Base-by-base conservation (phyloP, 2,888 invertebrate genomes). In the Taenaris catops region DNA sequence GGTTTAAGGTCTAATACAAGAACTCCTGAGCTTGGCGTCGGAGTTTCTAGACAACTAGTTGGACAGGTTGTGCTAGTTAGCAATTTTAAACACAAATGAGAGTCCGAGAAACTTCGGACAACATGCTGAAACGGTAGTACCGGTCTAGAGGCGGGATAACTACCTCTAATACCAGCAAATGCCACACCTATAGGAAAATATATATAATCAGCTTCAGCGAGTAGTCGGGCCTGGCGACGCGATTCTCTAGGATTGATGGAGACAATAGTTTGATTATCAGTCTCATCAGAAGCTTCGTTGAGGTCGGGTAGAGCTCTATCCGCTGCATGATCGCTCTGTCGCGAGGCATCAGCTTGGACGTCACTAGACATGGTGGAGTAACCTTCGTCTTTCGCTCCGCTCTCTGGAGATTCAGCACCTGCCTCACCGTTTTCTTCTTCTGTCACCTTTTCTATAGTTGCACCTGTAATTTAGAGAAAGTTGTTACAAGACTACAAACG, bases 311-410 rank as follows among this genome's bases (percentile, higher is more conserved):
- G 67, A 4, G 90, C 90, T 38, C 91, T 66, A 45, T 89, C 81
- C 0, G 75, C 79, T 1, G 81, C 84, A 44, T 89, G 80, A 54
- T 89, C 89, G 39, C 90, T 90, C 24, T 89, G 89, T 9, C 88
- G 57, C 0, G 90, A 90, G 1, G 91, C 91, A 55, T 93, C 93
- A 0, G 91, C 91, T 67, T 94, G 93, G 1, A 93, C 93, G 62
- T 94, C 94, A 44, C 93, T 93, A 5, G 94, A 94, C 94, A 94
- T 94, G 2, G 94, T 94, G 40, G 94, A 94, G 71, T 94, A 94
- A 8, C 94, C 94, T 65, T 94, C 94, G 79, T 94, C 94, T 50
- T 93, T 89, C 49, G 93, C 93, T 21, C 92, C 92, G 53, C 92
- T 92, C 57, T 93, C 93, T 0, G 93, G 93, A 41, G 93, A 92